Conservation (phyloP, 92 coral and sea anemone genomes). For the Paramuricea clavata region DNA sequence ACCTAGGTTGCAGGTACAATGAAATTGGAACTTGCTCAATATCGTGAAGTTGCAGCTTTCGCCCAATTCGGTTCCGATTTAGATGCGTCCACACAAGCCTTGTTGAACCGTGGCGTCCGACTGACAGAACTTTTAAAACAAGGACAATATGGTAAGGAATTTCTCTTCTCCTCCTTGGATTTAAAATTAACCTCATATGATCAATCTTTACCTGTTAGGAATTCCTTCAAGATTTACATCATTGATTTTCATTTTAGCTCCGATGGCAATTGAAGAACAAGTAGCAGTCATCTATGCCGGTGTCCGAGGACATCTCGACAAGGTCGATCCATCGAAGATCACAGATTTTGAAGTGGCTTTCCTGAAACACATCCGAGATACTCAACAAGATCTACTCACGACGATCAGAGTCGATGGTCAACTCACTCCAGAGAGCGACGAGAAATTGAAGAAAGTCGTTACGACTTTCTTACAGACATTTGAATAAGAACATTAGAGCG, state of each 20-base stretch:
- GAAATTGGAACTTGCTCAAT: slow-evolving; percentile 99
- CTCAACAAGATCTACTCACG: slow-evolving; percentile 89
- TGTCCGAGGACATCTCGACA: slow-evolving; percentile 97
- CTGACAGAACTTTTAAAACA: slow-evolving; percentile 96
- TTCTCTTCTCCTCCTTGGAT: background rate
- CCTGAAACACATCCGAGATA: slow-evolving; percentile 91
- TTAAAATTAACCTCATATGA: too few species aligned
- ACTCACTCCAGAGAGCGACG: slow-evolving; percentile 92
- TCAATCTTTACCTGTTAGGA: too few species aligned
- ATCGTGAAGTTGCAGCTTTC: slow-evolving; percentile 99
- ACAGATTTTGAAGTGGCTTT: slow-evolving; percentile 96
- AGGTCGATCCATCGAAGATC: slow-evolving; percentile 93
- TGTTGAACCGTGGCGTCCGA: slow-evolving; percentile 97
- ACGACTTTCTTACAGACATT: slow-evolving; percentile 86
- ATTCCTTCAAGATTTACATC: background rate
- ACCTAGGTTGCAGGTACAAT: slow-evolving; percentile 95
- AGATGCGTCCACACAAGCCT: slow-evolving; percentile 97
- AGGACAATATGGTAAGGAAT: slow-evolving; percentile 92
- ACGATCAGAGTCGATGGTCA: slow-evolving; percentile 90
- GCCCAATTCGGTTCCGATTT: slow-evolving; percentile 99
- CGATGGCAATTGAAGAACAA: slow-evolving; percentile 99
- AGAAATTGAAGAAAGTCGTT: slow-evolving; percentile 90
- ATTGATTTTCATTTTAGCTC: slow-evolving; percentile 64
- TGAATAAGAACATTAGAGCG: slow-evolving; percentile 62
- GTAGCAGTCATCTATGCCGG: slow-evolving; percentile 99